Percentiles rank a stretch among this genome's conserved stretches.
phyloP scores from a whole-genome alignment of 2,113 vertebrate genomes.

The Campylorhamphus procurvoides region DNA sequence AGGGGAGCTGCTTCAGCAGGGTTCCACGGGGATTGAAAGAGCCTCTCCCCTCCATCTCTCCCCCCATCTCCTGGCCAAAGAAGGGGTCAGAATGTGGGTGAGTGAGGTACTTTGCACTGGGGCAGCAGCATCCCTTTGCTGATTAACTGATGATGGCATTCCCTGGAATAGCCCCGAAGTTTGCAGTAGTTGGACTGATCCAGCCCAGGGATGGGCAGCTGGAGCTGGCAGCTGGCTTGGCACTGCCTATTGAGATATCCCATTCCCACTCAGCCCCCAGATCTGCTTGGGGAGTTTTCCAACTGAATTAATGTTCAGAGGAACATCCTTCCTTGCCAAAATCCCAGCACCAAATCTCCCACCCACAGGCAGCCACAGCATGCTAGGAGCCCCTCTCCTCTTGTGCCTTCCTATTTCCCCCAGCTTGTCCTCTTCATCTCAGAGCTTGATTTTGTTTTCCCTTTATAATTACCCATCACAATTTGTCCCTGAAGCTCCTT shows the following conservation, averaged over 20 bases:
- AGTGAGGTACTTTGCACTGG: fast-evolving
- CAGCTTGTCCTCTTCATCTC: neutral
- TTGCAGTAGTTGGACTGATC: neutral
- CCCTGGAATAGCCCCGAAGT: neutral
- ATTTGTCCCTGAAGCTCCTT: conserved; percentile 43
- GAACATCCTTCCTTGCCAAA: neutral
- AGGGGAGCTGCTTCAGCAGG: neutral
- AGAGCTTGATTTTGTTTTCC: conserved; percentile 53
- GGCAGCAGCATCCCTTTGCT: neutral
- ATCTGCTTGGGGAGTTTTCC: neutral
- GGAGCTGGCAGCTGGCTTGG: neutral
- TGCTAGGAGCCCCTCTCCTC: neutral
- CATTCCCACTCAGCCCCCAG: neutral
- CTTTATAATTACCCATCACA: conserved; percentile 55
- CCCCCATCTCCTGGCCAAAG: fast-evolving
- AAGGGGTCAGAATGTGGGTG: fast-evolving
- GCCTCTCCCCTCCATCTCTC: neutral
- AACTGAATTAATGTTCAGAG: fast-evolving
- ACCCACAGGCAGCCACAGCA: fast-evolving
- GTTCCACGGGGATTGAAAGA: neutral
- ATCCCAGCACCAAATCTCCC: neutral
- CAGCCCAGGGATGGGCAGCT: neutral
- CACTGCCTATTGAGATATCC: neutral
- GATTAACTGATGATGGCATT: neutral
- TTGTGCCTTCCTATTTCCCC: neutral